Evolutionary conservation across 2,888 invertebrate species (phyloP), one percentile per base, ranked within the genome.

Genomic region (Polydrusus cervinus): DNA sequence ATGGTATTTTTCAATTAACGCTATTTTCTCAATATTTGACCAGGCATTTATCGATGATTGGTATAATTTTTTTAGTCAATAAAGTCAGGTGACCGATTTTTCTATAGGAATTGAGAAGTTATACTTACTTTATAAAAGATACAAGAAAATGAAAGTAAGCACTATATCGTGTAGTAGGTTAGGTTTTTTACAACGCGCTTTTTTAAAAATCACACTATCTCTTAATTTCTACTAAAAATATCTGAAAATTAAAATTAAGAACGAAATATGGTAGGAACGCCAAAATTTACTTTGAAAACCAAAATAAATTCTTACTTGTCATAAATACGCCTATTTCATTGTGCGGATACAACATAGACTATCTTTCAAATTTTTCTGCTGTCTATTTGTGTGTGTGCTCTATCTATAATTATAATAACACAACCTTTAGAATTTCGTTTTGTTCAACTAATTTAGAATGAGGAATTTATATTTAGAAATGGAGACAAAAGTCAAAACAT

Each of bases 61-160:
- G 13, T n/a, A 51, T 66, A 66, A 66, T 66, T 66, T 38, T 53
- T 40, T 40, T 7, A 3, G 30, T 40, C 51, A 34, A 51, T 40
- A 57, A 14, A 9, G 57, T 14, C 57, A 57, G 57, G 25, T 30
- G 53, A 25, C 13, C 3, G n/a, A 5, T 13, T 8, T 47, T 8
- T 3, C 8, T 47, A n/a, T 6, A n/a, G 1, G 3, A 45, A 45
- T 45, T 45, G n/a, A n/a, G n/a, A n/a, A n/a, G n/a, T n/a, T n/a
- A n/a, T n/a, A n/a, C n/a, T n/a, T n/a, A n/a, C n/a, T n/a, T n/a
- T n/a, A n/a, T n/a, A n/a, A n/a, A n/a, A n/a, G n/a, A n/a, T n/a
- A n/a, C n/a, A n/a, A n/a, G n/a, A n/a, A n/a, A n/a, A n/a, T n/a
- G n/a, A n/a, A n/a, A n/a, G n/a, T n/a, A n/a, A n/a, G n/a, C n/a